A percentile compares a stretch with the other conserved stretches of the same genome.
Evolutionary conservation across 30 jellyfish, hydroid and myxozoan genomes (phyloP).

Genomic region (Turritopsis dohrnii): DNA sequence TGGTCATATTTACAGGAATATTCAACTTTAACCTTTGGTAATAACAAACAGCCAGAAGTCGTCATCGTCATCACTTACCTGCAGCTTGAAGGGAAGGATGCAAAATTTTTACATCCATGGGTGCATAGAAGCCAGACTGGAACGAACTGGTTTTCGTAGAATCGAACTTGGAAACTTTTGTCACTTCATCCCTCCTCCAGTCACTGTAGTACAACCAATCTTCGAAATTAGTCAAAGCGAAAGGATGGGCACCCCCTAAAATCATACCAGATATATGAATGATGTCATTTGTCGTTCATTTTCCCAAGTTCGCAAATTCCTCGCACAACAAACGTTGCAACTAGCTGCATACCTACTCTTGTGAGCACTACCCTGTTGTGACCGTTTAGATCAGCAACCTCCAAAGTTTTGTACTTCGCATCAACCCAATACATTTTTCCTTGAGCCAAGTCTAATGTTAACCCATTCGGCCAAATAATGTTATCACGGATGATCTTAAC

Average conservation of each 20-base stretch:
- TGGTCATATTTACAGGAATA: no score
- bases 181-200: conserved; percentile 52
- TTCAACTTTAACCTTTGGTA: no score
- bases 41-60: no score
- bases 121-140: conserved; percentile 37
- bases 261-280: background rate
- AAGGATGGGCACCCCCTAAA: conserved; percentile 54
- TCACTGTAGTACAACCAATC: conserved; percentile 65
- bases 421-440: conserved; percentile 79
- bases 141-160: conserved; percentile 10
- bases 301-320: background rate
- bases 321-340: background rate
- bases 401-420: conserved; percentile 67
- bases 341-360: conserved; percentile 10
- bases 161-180: conserved; percentile 33
- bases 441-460: conserved; percentile 63
- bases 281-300: no score
- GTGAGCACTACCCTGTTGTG: conserved; percentile 43
- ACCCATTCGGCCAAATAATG: conserved; percentile 94
- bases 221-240: conserved; percentile 59
- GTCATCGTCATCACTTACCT: no score
- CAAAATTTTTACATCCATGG: conserved; percentile 67
- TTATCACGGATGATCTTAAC: conserved; percentile 32
- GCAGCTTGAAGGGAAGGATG: conserved; percentile 59
- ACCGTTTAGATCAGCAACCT: conserved; percentile 78